Conservation (phyloP, 2,113 vertebrate species). For the Cheilinus undulatus region DNA sequence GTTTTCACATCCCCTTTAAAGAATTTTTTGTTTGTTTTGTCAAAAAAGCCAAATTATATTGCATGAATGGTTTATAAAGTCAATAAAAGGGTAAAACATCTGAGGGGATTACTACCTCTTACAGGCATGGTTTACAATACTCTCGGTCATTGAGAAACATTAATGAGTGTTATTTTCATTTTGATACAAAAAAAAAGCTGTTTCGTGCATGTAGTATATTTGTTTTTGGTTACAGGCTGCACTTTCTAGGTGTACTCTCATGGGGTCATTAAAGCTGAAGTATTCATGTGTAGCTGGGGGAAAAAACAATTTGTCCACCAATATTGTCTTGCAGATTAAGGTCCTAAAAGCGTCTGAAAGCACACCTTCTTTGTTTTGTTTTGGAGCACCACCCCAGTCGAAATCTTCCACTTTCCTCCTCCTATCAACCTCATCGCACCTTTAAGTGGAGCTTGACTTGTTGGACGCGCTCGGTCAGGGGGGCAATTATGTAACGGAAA, state of each 20-base stretch:
- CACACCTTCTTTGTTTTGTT: constrained; percentile 3
- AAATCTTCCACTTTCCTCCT: constrained; percentile 1
- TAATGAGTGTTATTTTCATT: no score
- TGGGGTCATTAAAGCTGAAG: no score
- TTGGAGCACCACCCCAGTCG: not conserved
- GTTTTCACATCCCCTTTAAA: no score
- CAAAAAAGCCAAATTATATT: no score
- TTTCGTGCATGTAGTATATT: no score
- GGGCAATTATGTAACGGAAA: constrained; percentile 61
- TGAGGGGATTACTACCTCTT: no score
- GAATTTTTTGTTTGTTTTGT: no score
- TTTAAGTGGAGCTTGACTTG: constrained; percentile 41
- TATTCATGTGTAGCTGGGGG: not conserved
- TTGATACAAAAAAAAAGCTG: not conserved
- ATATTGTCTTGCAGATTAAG: not conserved
- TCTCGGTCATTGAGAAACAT: no score
- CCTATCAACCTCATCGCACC: constrained; percentile 35
- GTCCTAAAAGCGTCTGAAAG: not conserved
- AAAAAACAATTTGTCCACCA: not conserved
- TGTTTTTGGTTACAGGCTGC: not conserved
- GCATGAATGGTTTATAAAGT: no score
- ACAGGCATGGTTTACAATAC: no score
- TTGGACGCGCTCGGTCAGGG: constrained; percentile 26
- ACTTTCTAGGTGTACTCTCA: no score
- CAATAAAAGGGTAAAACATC: no score